A percentile compares a stretch with the other conserved stretches of the same genome.
Conservation (phyloP, 2,797 vertebrate species). For the Eleutherodactylus coqui region DNA sequence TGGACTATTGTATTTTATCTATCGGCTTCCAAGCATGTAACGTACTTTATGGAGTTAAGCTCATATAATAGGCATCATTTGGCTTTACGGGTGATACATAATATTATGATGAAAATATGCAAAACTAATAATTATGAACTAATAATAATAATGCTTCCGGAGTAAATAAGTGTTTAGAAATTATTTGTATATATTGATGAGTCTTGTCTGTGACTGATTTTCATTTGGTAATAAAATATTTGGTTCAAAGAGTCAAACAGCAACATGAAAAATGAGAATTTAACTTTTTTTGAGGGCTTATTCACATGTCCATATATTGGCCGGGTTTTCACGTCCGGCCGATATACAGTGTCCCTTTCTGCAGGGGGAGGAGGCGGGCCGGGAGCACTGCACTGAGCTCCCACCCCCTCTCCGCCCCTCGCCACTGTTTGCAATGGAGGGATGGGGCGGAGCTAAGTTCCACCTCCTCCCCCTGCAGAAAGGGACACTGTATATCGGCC, state of each 20-base stretch:
- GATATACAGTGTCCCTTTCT: too few species aligned
- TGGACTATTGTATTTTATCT: background rate
- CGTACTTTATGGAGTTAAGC: background rate
- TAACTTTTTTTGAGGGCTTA: background rate
- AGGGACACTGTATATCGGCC: too few species aligned
- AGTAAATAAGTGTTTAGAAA: background rate
- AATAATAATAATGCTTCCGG: background rate
- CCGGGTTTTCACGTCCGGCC: too few species aligned
- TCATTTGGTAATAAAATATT: background rate
- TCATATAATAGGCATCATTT: background rate
- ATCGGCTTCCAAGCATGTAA: constrained; percentile 27
- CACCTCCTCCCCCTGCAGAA: too few species aligned
- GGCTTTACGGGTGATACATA: background rate
- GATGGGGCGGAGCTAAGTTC: too few species aligned
- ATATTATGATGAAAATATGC: background rate
- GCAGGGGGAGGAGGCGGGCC: too few species aligned
- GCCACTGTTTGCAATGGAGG: too few species aligned
- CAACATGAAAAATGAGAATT: background rate
- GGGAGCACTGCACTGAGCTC: too few species aligned
- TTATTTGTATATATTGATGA: background rate
- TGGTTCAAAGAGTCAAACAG: background rate
- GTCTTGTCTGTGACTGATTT: background rate
- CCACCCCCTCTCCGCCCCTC: too few species aligned
- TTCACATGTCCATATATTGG: too few species aligned
- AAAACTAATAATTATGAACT: background rate